Evolutionary conservation across 2,113 vertebrate genomes (phyloP), one percentile per base, ranked within the genome.

Genomic region (Alligator mississippiensis): DNA sequence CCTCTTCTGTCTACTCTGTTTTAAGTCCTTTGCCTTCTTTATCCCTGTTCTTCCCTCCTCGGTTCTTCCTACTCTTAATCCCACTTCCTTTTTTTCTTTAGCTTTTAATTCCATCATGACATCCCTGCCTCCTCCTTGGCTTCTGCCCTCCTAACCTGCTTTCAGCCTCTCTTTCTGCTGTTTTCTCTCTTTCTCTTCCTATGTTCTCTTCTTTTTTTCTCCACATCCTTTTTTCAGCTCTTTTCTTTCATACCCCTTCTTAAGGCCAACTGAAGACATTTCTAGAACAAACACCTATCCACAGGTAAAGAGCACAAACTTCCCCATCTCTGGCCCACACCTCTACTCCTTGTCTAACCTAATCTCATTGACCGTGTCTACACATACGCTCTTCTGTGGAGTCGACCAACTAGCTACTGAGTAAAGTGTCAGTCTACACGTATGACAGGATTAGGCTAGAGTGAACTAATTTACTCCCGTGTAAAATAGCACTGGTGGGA

Each of bases 1-100:
- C 76, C 89, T 95, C 80, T 82, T 89, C 61, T 97, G 93, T 96
- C 96, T 96, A 86, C 87, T 94, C 92, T 47, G 54, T 94, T 97
- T 97, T 95, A 95, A 94, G 47, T 47, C 47, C 89, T 93, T 93
- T 66, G 58, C 84, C 95, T 84, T 24, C 68, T 94, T 93, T 95
- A 93, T 94, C 89, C 60, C 24, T 92, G 79, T 80, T 77, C 81
- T 84, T 90, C 84, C 83, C 81, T 80, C n/a, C 18, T 34, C 11
- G 87, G 82, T 18, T 80, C 60, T 78, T 87, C 38, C 4, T 82
- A 3, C 66, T 59, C 76, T 91, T 86, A 58, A 84, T n/a, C 57
- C 84, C 72, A 11, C 64, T 89, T 78, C 3, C 2, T 16, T 83
- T 90, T 90, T 64, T 4, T 54, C 17, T 28, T 18, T n/a, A 58